phyloP scores from a whole-genome alignment of 2,113 vertebrate species.

The Noturus placidus region DNA sequence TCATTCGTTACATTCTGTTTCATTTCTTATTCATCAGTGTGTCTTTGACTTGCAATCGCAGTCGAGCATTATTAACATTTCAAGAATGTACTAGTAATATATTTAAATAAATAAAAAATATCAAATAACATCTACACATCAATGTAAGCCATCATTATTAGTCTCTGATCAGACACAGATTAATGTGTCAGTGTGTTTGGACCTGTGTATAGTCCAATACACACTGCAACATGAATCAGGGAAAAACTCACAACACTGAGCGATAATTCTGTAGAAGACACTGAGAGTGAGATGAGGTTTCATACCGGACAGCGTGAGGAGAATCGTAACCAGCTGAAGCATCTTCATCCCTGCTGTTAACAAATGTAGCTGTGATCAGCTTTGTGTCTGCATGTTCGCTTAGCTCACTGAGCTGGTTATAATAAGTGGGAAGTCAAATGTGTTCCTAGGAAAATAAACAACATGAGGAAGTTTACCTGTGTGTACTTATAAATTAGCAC shows the following conservation, averaged over 20 bases:
- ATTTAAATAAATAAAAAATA: background rate
- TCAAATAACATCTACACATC: background rate
- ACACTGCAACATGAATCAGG: background rate
- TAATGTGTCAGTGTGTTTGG: background rate
- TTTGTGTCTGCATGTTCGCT: background rate
- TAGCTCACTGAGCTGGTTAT: background rate
- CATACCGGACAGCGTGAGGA: slow-evolving; percentile 11
- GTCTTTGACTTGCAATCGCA: background rate
- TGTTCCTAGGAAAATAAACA: background rate
- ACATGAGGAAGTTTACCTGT: background rate
- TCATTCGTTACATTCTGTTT: background rate
- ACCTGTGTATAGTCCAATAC: background rate
- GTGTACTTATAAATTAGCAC: background rate
- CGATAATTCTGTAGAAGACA: background rate
- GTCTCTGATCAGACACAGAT: background rate
- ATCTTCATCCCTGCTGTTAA: background rate
- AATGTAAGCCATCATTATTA: background rate
- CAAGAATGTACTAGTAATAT: background rate
- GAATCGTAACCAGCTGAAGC: background rate
- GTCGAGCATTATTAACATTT: background rate
- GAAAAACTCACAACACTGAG: background rate
- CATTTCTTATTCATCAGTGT: background rate
- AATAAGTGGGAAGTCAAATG: background rate
- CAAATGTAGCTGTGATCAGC: background rate
- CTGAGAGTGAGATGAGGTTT: background rate